Conservation (phyloP, 2,113 vertebrate species). For the Pedionomus torquatus region DNA sequence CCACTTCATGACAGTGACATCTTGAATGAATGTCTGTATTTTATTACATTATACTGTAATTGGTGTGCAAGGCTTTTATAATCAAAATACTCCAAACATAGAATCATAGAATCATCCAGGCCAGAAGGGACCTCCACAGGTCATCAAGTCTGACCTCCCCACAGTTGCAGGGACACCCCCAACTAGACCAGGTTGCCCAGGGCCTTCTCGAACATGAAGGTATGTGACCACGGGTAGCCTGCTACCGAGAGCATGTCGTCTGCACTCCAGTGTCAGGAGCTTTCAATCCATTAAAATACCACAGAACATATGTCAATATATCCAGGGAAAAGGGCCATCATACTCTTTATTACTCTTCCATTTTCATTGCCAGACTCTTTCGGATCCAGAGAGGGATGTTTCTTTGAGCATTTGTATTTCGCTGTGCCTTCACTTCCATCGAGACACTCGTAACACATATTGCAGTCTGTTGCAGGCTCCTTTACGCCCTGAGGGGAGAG, state of each 20-base stretch:
- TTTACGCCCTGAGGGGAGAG: slow-evolving; percentile 52
- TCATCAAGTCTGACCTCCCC: too few species aligned
- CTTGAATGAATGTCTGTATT: background rate
- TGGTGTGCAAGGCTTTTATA: background rate
- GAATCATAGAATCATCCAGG: too few species aligned
- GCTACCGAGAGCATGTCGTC: background rate
- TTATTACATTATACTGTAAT: background rate
- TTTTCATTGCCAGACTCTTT: slow-evolving; percentile 31
- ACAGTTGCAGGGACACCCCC: too few species aligned
- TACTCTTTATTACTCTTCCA: slow-evolving; percentile 22
- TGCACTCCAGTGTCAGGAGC: slow-evolving; percentile 7
- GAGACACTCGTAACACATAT: slow-evolving; percentile 41
- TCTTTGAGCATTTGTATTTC: slow-evolving; percentile 51
- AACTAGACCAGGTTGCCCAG: too few species aligned
- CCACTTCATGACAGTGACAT: background rate
- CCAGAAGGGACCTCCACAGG: too few species aligned
- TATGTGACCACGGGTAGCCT: background rate
- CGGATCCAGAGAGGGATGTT: slow-evolving; percentile 7
- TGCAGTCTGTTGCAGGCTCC: slow-evolving; percentile 59
- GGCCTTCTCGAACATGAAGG: too few species aligned
- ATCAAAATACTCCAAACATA: background rate
- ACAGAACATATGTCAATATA: slow-evolving; percentile 40
- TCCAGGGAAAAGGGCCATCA: slow-evolving; percentile 36
- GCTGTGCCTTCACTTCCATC: slow-evolving; percentile 43
- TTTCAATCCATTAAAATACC: slow-evolving; percentile 43